These are phyloP conservation scores for Trachops cirrhosus DNA, from an alignment of 2,797 vertebrate genomes.

Conservation along the genomic window DNA sequence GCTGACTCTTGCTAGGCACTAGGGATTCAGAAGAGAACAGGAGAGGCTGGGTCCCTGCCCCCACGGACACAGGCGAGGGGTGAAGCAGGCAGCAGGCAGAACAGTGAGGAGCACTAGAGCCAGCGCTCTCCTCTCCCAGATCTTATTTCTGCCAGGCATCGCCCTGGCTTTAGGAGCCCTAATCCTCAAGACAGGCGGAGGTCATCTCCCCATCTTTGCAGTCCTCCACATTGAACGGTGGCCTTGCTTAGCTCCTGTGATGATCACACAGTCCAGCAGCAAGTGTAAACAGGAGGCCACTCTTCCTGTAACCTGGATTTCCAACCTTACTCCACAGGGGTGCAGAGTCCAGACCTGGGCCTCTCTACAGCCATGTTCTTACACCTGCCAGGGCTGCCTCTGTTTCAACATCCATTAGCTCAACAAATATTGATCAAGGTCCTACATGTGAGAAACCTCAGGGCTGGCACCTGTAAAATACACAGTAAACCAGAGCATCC, in stretches of 20 bases:
- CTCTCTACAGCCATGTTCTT: not conserved
- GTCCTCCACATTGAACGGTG: not conserved
- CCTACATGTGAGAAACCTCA: not conserved
- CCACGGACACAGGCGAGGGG: rapidly evolving
- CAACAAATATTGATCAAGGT: conserved; percentile 54
- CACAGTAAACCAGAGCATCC: not conserved
- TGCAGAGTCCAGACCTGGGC: not conserved
- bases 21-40: not conserved
- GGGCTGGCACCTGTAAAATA: conserved; percentile 24
- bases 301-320: not conserved
- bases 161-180: not conserved
- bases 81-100: not conserved
- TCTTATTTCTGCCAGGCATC: not conserved
- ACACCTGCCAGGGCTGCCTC: not conserved
- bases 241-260: not conserved
- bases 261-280: not conserved
- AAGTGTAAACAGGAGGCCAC: not conserved
- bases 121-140: not conserved
- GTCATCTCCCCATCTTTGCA: not conserved
- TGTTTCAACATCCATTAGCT: conserved; percentile 51
- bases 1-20: not conserved
- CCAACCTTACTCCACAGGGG: not conserved
- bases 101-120: not conserved
- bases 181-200: not conserved
- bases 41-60: not conserved